phyloP scores from a whole-genome alignment of 2,888 invertebrate genomes.

The Pyrgus malvae region DNA sequence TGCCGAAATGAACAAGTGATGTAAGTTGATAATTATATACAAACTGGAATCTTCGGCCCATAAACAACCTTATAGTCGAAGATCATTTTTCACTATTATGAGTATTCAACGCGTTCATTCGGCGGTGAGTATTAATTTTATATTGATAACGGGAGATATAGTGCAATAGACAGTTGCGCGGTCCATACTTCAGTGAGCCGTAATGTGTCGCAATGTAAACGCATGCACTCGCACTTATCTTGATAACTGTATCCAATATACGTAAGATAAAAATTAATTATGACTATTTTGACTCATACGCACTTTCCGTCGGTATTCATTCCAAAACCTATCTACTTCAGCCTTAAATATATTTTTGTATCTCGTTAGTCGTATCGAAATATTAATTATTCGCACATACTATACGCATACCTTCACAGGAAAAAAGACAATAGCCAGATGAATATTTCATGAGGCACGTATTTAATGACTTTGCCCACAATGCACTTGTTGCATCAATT shows the following conservation, averaged over 20 bases:
- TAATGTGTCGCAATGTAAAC: conserved; percentile 36
- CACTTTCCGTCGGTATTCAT: neutral
- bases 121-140: conserved; percentile 56
- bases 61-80: conserved; percentile 52
- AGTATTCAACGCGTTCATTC: conserved; percentile 50
- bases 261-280: neutral
- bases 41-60: conserved; percentile 51
- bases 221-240: neutral
- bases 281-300: neutral
- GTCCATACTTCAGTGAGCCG: too few species aligned
- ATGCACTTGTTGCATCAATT: conserved; percentile 59
- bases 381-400: conserved; percentile 31
- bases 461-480: conserved; percentile 55
- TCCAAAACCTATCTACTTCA: too few species aligned
- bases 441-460: conserved; percentile 59
- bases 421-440: conserved; percentile 51
- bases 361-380: conserved; percentile 26
- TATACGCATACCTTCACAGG: conserved; percentile 24
- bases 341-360: conserved; percentile 18
- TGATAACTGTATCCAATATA: neutral
- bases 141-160: conserved; percentile 59
- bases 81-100: conserved; percentile 65
- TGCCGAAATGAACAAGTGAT: conserved; percentile 57
- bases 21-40: conserved; percentile 61
- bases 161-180: too few species aligned